These are phyloP conservation scores for Philonicus albiceps DNA, from an alignment of 2,888 invertebrate species.

Conservation along the genomic window DNA sequence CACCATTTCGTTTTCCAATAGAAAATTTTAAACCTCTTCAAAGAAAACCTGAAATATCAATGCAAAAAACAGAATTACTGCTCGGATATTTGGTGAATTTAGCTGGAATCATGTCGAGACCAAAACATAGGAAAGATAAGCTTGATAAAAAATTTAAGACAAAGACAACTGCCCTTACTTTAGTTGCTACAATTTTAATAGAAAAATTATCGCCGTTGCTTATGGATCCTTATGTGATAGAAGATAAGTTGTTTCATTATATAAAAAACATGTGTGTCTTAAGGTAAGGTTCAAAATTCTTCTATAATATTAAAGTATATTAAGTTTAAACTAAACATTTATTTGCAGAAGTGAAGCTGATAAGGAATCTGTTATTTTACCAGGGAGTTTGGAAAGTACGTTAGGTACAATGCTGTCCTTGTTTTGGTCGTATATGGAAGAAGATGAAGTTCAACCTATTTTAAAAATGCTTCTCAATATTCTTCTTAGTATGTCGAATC, in stretches of 20 bases:
- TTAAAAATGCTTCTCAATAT: constrained; percentile 58
- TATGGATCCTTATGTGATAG: constrained; percentile 73
- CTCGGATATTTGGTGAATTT: constrained; percentile 59
- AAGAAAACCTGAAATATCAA: constrained; percentile 59
- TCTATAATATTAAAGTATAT: not conserved
- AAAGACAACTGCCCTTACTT: constrained; percentile 66
- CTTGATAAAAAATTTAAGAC: constrained; percentile 48
- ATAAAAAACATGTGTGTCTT: constrained; percentile 55
- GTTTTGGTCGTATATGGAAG: constrained; percentile 61
- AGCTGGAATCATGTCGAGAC: constrained; percentile 56
- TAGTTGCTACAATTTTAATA: constrained; percentile 67
- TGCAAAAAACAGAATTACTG: constrained; percentile 57
- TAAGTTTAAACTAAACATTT: not conserved
- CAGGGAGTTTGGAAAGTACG: constrained; percentile 56
- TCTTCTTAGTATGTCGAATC: constrained; percentile 55
- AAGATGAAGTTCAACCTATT: constrained; percentile 58
- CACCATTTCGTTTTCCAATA: constrained; percentile 73
- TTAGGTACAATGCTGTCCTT: constrained; percentile 58
- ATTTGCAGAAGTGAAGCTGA: constrained; percentile 53
- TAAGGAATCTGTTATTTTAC: constrained; percentile 53
- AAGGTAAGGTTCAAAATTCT: constrained; percentile 49
- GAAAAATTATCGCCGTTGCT: constrained; percentile 70
- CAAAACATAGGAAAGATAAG: constrained; percentile 52
- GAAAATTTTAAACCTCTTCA: constrained; percentile 74
- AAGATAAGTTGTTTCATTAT: constrained; percentile 71